Evolutionary conservation across 1,140 invertebrate genomes (phyloP).

Genomic region (Drosophila obscura): DNA sequence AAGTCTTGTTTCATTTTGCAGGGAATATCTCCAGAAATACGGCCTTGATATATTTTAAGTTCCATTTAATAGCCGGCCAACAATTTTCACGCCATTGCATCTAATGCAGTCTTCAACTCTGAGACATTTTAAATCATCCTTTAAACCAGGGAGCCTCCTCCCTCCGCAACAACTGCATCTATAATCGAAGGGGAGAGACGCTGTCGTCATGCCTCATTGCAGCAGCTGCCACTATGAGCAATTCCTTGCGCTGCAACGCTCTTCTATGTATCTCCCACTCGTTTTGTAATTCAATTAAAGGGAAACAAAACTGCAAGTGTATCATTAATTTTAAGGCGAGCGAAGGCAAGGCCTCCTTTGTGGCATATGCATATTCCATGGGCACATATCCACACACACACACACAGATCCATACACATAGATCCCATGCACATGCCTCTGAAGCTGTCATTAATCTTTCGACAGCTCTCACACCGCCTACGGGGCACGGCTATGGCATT

Average conservation of each 20-base stretch:
- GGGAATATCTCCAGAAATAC: no score
- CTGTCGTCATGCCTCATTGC: conserved; percentile 35
- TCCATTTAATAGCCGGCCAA: no score
- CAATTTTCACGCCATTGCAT: no score
- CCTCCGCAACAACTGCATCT: no score
- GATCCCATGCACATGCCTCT: conserved; percentile 62
- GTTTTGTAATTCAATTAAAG: conserved; percentile 73
- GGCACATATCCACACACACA: conserved; percentile 8
- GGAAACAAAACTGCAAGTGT: conserved; percentile 67
- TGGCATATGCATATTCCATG: conserved; percentile 17
- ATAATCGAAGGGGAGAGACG: neutral
- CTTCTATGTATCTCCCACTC: conserved; percentile 8
- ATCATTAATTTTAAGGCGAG: conserved; percentile 69
- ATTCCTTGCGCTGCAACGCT: conserved; percentile 18
- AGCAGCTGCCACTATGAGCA: conserved; percentile 56
- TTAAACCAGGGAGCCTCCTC: neutral
- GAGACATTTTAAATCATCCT: conserved; percentile 9
- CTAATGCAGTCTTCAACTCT: no score
- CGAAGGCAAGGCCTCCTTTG: conserved; percentile 43
- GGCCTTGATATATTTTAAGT: no score
- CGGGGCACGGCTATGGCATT: neutral
- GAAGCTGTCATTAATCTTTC: conserved; percentile 78
- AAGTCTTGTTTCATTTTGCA: no score
- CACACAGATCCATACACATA: conserved; percentile 19
- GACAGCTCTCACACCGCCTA: conserved; percentile 39